Base-by-base conservation (phyloP, 2,797 vertebrate genomes). In the Percopsis omiscomaycus region DNA sequence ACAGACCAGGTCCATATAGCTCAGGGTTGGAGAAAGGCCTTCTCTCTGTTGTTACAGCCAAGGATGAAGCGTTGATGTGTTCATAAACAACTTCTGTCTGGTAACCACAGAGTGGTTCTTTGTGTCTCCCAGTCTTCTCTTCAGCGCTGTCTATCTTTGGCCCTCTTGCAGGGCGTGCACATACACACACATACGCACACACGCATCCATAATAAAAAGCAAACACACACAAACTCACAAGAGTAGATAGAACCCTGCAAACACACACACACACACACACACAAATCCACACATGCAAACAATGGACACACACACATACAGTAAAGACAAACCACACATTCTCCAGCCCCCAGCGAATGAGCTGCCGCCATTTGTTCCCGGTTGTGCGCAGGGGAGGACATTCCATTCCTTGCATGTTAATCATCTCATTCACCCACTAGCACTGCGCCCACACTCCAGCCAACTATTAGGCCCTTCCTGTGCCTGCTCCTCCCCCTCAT, bases 351-450 rank as follows among this genome's bases (percentile, higher is more conserved):
- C 71, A 51, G 55, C 56, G 1, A 82, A 77, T 76, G 80, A 84
- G 68, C 71, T 73, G 53, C 71, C 68, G 64, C 76, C 72, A 68
- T 83, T 81, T 68, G 79, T 78, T 77, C 65, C 80, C 56, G 69
- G 73, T 55, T 70, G 78, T 54, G 64, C 70, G 9, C 46, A 46
- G 9, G 64, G 69, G 79, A 82, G 76, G 83, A 83, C 88, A 84
- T 88, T 84, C 75, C 87, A 88, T 81, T 86, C 84, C 84, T 78
- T 88, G 87, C 84, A 91, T 91, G 82, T 85, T 86, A 91, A 91
- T 80, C 74, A 42, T 71, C 67, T 73, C 64, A 84, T 89, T 86
- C 85, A 89, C 76, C 73, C 77, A 76, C 69, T 75, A 44, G 74
- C 14, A 50, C 66, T 68, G 82, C 54, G 46, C 73, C 66, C 64